These are phyloP conservation scores for Ovibos moschatus DNA, from an alignment of 2,113 vertebrate genomes.

Conservation along the genomic window DNA sequence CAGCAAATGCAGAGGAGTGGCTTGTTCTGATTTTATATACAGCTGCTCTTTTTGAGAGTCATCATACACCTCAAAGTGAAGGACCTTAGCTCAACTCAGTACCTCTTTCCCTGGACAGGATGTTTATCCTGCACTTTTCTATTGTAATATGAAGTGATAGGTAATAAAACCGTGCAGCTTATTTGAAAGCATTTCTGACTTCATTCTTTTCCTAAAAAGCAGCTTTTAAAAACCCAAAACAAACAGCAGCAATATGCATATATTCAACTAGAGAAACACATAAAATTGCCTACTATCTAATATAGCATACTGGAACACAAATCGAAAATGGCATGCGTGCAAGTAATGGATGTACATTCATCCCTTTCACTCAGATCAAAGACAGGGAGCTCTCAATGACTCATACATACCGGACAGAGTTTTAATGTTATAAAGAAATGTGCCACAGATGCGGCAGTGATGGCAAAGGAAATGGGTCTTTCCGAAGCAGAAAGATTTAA, in stretches of 20 bases:
- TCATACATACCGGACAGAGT: constrained; percentile 70
- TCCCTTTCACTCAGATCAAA: constrained; percentile 62
- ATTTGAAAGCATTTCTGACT: constrained; percentile 48
- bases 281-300: neutral
- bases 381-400: constrained; percentile 56
- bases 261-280: constrained; percentile 42
- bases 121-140: constrained; percentile 1
- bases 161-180: constrained; percentile 36
- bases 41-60: constrained; percentile 53
- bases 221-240: neutral
- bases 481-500: constrained; percentile 52
- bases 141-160: constrained; percentile 21
- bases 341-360: constrained; percentile 58
- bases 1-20: constrained; percentile 33
- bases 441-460: constrained; percentile 54
- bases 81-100: constrained; percentile 34
- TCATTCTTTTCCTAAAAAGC: constrained; percentile 37
- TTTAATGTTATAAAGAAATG: constrained; percentile 62
- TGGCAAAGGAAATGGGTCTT: constrained; percentile 54
- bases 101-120: neutral
- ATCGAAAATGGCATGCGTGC: constrained; percentile 53
- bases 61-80: constrained; percentile 41
- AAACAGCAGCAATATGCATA: constrained; percentile 21
- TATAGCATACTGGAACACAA: constrained; percentile 44
- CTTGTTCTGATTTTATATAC: constrained; percentile 51